These are phyloP conservation scores for Mormyrus lacerda DNA, from an alignment of 2,113 vertebrate species.

Conservation along the genomic window DNA sequence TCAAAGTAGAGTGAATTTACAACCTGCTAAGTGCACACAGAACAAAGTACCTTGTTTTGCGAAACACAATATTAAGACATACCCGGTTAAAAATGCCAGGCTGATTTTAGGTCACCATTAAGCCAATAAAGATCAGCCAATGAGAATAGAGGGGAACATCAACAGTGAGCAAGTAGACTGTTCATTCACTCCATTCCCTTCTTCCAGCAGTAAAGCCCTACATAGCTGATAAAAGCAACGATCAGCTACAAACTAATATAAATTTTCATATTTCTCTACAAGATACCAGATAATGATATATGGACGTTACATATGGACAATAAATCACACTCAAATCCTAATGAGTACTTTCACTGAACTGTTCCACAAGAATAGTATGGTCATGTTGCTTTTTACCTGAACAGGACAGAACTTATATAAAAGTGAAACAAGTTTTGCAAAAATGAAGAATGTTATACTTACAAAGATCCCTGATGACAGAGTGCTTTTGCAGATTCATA, in stretches of 20 bases:
- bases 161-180: neutral
- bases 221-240: neutral
- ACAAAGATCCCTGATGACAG: constrained; percentile 59
- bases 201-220: neutral
- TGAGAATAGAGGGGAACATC: neutral
- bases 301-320: neutral
- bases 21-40: neutral
- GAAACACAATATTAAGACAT: neutral
- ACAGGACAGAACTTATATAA: neutral
- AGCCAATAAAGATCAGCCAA: neutral
- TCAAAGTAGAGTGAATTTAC: neutral
- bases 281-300: neutral
- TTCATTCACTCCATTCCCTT: neutral
- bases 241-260: neutral
- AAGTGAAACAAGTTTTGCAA: neutral
- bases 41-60: neutral
- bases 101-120: neutral
- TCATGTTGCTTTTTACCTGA: neutral
- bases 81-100: neutral
- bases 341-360: neutral
- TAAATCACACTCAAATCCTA: neutral
- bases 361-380: neutral
- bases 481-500: constrained; percentile 46
- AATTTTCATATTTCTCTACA: neutral
- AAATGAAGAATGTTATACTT: constrained; percentile 49